Base-by-base conservation (phyloP, 2,888 invertebrate species). In the Acleris laterana region DNA sequence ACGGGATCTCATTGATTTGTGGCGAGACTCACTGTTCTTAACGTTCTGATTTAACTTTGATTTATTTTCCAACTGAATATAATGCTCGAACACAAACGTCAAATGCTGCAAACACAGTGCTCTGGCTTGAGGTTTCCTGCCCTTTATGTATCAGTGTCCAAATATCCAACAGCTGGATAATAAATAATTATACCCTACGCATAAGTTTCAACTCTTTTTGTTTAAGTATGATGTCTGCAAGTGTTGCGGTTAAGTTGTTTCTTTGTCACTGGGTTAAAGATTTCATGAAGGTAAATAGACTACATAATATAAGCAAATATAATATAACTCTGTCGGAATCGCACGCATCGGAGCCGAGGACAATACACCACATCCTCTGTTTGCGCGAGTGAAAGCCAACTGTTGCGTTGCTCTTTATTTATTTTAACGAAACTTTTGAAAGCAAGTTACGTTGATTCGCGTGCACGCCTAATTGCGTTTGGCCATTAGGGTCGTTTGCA, bases 1-100 rank as follows among this genome's bases (percentile, higher is more conserved):
- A 85, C 84, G 80, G 84, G 85, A 86, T 88, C 87, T 79, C 88
- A 89, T 88, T 90, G 90, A 90, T 90, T 91, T 89, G 88, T 89
- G 80, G 85, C 84, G 76, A 88, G 87, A 84, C 82, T 81, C 80
- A 81, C 78, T 78, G 77, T 78, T 82, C 78, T 80, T 80, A 78
- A 79, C 82, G 77, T 76, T 79, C 80, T 79, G 84, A 87, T 86
- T 83, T 83, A 76, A 77, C 77, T 77, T 84, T 84, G 83, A 79
- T 85, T 85, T 80, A 74, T 74, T 44, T 63, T 38, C 52, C 25
- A 49, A 17, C 28, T 17, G 48, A 64, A 63, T 32, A 51, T 51
- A 22, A 20, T 61, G 32, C 22, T 58, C 62, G 56, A 42, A 49
- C 38, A 44, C 50, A 68, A 49, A 61, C 49, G 32, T 51, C 50